phyloP scores from a whole-genome alignment of 2,113 vertebrate species.

The Alethe castanea region DNA sequence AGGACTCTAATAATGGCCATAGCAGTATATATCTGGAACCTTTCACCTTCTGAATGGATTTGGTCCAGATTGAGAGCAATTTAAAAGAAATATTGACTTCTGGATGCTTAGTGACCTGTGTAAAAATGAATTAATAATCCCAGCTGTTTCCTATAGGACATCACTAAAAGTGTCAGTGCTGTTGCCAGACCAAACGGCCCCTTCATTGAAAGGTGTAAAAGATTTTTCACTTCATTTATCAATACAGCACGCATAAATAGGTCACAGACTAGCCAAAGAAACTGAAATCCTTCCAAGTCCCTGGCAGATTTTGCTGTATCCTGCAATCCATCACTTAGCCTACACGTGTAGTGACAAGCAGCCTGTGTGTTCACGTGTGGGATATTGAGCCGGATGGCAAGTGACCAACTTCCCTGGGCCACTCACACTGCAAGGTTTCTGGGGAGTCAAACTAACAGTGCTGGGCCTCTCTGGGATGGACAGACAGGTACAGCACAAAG shows the following conservation, averaged over 20 bases:
- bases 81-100: constrained; percentile 63
- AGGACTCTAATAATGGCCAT: neutral
- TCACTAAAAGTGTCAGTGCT: constrained; percentile 31
- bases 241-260: neutral
- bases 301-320: neutral
- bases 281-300: constrained; percentile 33
- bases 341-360: neutral
- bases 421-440: neutral
- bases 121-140: constrained; percentile 63
- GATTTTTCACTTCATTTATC: constrained; percentile 59
- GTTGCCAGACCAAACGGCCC: constrained; percentile 5
- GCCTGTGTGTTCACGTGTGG: neutral
- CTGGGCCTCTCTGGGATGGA: neutral
- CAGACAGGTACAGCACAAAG: neutral
- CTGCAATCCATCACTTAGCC: neutral
- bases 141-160: constrained; percentile 35
- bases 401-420: neutral
- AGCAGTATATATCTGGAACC: constrained; percentile 37
- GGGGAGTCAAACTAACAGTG: neutral
- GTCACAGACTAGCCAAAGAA: constrained; percentile 18
- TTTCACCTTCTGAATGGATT: constrained; percentile 56
- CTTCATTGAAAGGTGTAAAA: constrained; percentile 28
- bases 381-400: neutral
- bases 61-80: constrained; percentile 40
- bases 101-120: constrained; percentile 45